Percentiles rank a stretch among this genome's conserved stretches.
These are phyloP conservation scores for Buteo buteo DNA, from an alignment of 2,113 vertebrate species.

Conservation along the genomic window DNA sequence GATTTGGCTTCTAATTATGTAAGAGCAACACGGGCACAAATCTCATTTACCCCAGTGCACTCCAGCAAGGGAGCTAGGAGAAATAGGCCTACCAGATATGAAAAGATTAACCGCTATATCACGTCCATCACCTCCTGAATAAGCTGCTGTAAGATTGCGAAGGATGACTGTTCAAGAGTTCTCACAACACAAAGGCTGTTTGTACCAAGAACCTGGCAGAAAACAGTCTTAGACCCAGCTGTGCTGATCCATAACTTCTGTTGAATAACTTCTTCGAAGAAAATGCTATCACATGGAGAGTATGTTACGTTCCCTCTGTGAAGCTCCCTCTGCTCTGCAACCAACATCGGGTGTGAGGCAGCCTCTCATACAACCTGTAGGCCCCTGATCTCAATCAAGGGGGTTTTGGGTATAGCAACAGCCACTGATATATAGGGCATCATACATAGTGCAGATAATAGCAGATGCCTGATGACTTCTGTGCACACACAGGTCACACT, in stretches of 20 bases:
- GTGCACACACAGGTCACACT: not conserved
- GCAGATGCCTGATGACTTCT: not conserved
- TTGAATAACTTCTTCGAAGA: not conserved
- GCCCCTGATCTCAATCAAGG: not conserved
- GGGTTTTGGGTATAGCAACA: not conserved
- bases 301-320: not conserved
- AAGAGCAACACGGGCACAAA: not conserved
- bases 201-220: not conserved
- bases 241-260: not conserved
- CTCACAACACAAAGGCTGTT: not conserved
- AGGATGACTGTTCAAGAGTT: not conserved
- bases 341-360: not conserved
- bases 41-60: not conserved
- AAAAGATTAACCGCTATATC: not conserved
- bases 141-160: not conserved
- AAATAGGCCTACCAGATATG: not conserved
- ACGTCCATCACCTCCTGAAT: not conserved
- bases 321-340: not conserved
- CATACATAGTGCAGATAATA: accelerated
- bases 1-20: not conserved
- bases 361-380: not conserved
- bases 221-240: not conserved
- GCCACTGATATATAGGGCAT: not conserved
- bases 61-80: not conserved
- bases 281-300: not conserved